Evolutionary conservation across 2,888 invertebrate species (phyloP).

Genomic region (Dolichomitus sp.): DNA sequence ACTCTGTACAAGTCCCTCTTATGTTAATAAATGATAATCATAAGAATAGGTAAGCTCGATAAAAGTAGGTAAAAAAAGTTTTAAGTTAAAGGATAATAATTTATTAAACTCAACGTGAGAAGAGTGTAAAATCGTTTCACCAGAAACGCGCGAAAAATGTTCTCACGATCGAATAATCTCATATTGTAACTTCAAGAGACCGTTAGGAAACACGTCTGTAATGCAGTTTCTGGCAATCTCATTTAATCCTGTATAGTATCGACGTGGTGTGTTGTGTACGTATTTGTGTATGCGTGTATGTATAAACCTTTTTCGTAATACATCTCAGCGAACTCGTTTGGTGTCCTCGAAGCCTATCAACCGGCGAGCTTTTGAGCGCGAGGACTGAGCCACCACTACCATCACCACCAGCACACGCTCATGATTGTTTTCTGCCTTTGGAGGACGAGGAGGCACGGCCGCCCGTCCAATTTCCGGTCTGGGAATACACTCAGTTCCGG

Average conservation of each 20-base stretch:
- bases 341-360: conserved; percentile 28
- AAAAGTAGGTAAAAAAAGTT: not conserved
- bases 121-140: conserved; percentile 31
- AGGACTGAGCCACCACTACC: conserved; percentile 43
- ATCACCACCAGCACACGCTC: conserved; percentile 61
- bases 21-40: not conserved
- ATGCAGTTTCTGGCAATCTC: conserved; percentile 43
- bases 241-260: conserved; percentile 37
- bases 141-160: conserved; percentile 21
- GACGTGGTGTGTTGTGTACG: conserved; percentile 11
- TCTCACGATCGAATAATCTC: conserved; percentile 63
- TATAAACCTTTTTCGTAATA: conserved; percentile 36
- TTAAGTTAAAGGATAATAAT: conserved; percentile 29
- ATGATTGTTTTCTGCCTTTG: conserved; percentile 80
- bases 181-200: conserved; percentile 57
- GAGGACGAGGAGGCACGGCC: conserved; percentile 58
- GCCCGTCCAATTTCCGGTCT: conserved; percentile 66
- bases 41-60: conserved; percentile 19
- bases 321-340: conserved; percentile 35
- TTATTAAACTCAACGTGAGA: conserved; percentile 31
- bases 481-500: conserved; percentile 67
- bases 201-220: conserved; percentile 34
- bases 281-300: conserved; percentile 5
- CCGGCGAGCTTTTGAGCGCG: conserved; percentile 47
- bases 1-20: conserved; percentile 2